phyloP scores from a whole-genome alignment of 2,113 vertebrate genomes.

The Corvus cornix region DNA sequence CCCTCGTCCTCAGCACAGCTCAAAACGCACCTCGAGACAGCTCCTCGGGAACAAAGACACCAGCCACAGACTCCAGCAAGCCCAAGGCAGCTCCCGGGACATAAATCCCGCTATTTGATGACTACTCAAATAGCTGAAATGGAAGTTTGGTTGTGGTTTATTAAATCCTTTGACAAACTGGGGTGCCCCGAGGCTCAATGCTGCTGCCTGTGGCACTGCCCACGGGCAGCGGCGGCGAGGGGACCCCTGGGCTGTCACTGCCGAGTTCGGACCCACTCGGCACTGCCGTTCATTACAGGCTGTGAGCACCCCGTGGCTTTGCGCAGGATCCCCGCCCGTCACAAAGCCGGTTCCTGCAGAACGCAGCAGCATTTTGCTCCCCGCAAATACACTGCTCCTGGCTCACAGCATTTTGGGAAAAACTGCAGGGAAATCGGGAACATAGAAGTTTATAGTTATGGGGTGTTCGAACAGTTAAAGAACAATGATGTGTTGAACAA shows the following conservation, averaged over 20 bases:
- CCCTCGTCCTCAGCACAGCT: not conserved
- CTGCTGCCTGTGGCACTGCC: not conserved
- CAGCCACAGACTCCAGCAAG: not conserved
- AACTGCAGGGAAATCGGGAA: not conserved
- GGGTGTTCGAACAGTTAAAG: not conserved
- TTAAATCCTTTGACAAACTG: not conserved
- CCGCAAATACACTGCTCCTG: not conserved
- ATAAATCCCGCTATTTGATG: fast-evolving
- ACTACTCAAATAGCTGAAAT: not conserved
- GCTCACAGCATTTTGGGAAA: not conserved
- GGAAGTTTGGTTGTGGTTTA: not conserved
- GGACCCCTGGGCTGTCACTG: not conserved
- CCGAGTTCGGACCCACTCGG: not conserved
- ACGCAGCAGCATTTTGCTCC: not conserved
- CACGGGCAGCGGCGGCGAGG: fast-evolving
- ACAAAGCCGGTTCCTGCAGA: not conserved
- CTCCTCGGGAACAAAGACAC: not conserved
- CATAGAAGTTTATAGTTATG: not conserved
- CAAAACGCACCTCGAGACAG: not conserved
- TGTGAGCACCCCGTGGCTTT: not conserved
- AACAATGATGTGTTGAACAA: not conserved
- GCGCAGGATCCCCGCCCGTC: not conserved
- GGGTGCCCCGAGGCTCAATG: not conserved
- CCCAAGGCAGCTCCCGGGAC: not conserved
- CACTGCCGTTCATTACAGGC: not conserved